A percentile compares a stretch with the other conserved stretches of the same genome.
These are phyloP conservation scores for Phymanthus crucifer DNA, from an alignment of 92 coral and sea anemone genomes.

Conservation along the genomic window DNA sequence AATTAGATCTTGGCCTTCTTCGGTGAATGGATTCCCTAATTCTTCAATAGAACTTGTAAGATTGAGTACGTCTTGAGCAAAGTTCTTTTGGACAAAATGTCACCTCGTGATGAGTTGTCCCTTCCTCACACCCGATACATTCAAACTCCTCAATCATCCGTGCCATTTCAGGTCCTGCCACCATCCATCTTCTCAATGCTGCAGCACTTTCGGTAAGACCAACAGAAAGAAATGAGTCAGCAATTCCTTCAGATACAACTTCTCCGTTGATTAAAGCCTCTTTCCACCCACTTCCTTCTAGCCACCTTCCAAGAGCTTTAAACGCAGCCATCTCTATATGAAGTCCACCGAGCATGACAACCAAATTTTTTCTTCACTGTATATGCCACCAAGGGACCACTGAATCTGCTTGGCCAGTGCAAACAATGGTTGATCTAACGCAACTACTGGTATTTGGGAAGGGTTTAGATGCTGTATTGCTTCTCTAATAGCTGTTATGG, in stretches of 20 bases:
- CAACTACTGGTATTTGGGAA: conserved; percentile 48
- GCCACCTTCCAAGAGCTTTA: conserved; percentile 51
- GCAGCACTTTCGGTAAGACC: conserved; percentile 44
- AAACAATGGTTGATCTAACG: conserved; percentile 47
- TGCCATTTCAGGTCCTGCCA: conserved; percentile 43
- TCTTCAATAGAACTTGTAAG: conserved; percentile 44
- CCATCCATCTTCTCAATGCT: conserved; percentile 51
- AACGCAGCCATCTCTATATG: too few species aligned
- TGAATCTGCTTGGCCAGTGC: conserved; percentile 47
- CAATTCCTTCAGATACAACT: conserved; percentile 59
- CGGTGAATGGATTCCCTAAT: conserved; percentile 62
- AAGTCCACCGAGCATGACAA: too few species aligned
- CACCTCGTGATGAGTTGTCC: conserved; percentile 44
- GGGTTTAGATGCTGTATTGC: conserved; percentile 55
- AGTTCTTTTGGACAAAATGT: conserved; percentile 43
- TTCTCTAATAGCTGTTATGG: conserved; percentile 35
- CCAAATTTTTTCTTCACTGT: conserved; percentile 40
- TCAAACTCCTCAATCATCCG: conserved; percentile 42
- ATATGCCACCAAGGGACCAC: conserved; percentile 25
- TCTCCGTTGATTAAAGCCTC: conserved; percentile 42
- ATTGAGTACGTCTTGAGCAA: conserved; percentile 45
- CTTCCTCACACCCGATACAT: conserved; percentile 3
- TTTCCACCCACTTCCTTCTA: conserved; percentile 44
- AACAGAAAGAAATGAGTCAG: too few species aligned
- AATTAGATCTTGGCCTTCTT: conserved; percentile 51